Evolutionary conservation across 2,888 invertebrate species (phyloP).

Genomic region (Rhagonycha lutea): DNA sequence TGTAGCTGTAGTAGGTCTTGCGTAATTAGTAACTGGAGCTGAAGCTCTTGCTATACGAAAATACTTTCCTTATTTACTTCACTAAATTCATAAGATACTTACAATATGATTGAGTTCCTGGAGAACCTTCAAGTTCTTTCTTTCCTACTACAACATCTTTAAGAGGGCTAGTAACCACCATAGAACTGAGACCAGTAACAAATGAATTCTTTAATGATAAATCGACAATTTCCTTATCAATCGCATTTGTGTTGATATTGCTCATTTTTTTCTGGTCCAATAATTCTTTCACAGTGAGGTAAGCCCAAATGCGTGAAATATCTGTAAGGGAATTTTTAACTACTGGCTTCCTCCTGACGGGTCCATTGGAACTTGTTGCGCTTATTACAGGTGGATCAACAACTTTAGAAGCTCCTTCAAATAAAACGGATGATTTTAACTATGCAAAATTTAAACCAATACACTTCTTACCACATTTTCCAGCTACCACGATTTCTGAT

Average conservation of each 20-base stretch:
- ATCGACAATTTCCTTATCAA: not conserved
- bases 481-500: conserved; percentile 68
- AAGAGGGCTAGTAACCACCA: not conserved
- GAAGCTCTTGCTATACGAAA: not conserved
- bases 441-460: not conserved
- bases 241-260: not conserved
- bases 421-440: not conserved
- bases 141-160: not conserved
- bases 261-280: not conserved
- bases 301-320: not conserved
- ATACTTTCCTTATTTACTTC: not conserved
- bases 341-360: not conserved
- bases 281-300: not conserved
- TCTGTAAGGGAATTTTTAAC: not conserved
- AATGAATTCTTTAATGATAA: not conserved
- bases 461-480: conserved; percentile 48
- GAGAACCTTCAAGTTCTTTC: not conserved
- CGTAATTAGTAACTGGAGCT: not conserved
- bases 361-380: not conserved
- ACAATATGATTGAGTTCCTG: not conserved
- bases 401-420: not conserved
- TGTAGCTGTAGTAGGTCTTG: not conserved
- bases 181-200: not conserved
- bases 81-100: not conserved
- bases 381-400: not conserved